These are phyloP conservation scores for Lysandra bellargus DNA, from an alignment of 2,888 invertebrate genomes.

Conservation along the genomic window DNA sequence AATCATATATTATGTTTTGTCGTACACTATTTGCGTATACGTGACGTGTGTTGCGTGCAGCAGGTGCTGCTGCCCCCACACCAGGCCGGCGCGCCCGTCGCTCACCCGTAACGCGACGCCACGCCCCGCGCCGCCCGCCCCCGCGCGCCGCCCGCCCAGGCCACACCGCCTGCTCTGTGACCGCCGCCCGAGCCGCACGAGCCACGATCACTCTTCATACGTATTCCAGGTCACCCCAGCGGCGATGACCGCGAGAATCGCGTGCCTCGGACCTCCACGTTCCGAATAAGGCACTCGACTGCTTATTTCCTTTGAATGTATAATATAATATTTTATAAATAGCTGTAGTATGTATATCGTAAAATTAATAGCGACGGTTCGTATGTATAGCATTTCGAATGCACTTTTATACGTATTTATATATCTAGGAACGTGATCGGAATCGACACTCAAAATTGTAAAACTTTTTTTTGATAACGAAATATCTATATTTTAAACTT, in stretches of 20 bases:
- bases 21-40: not conserved
- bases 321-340: slow-evolving; percentile 26
- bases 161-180: slow-evolving; percentile 39
- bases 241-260: not conserved
- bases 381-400: slow-evolving; percentile 17
- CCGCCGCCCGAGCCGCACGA: slow-evolving; percentile 31
- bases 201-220: not conserved
- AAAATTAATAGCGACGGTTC: not conserved
- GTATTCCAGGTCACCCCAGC: not conserved
- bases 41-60: slow-evolving; percentile 43
- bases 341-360: not conserved
- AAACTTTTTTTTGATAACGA: slow-evolving; percentile 27
- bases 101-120: slow-evolving; percentile 54
- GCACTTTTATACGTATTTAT: slow-evolving; percentile 32
- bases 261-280: slow-evolving; percentile 5
- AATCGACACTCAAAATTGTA: slow-evolving; percentile 36
- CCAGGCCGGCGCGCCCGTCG: slow-evolving; percentile 54
- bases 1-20: not conserved
- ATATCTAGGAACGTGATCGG: slow-evolving; percentile 33
- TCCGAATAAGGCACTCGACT: not conserved
- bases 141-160: slow-evolving; percentile 42
- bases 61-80: slow-evolving; percentile 58
- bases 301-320: slow-evolving; percentile 20
- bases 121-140: slow-evolving; percentile 43
- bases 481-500: slow-evolving; percentile 2